phyloP scores from a whole-genome alignment of 64 coral and sea anemone genomes.

The Pocillopora verrucosa region DNA sequence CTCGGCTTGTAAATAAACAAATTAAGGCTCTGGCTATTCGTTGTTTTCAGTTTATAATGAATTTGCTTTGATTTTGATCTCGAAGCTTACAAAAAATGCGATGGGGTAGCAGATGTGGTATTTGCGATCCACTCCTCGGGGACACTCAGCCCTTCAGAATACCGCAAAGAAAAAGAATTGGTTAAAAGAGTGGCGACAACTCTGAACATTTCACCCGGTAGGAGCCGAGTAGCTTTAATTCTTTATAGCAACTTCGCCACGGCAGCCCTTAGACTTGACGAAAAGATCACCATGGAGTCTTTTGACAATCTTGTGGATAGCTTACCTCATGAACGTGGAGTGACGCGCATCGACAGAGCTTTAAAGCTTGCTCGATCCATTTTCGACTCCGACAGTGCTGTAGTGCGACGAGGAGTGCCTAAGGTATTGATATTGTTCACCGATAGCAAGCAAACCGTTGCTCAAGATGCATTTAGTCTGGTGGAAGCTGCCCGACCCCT shows the following conservation, averaged over 20 bases:
- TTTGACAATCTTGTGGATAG: conserved; percentile 69
- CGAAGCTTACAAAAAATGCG: conserved; percentile 10
- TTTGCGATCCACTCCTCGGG: conserved; percentile 76
- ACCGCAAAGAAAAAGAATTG: conserved; percentile 73
- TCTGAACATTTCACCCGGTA: conserved; percentile 39
- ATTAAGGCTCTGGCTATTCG: not conserved
- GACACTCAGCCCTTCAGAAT: conserved; percentile 56
- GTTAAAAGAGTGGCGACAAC: conserved; percentile 60
- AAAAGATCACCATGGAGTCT: conserved; percentile 21
- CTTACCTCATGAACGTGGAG: conserved; percentile 30
- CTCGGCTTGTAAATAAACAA: not conserved
- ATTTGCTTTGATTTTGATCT: not conserved
- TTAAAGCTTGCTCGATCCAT: conserved; percentile 58
- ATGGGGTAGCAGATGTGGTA: conserved; percentile 56
- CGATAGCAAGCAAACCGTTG: conserved; percentile 62
- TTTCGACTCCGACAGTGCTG: conserved; percentile 39
- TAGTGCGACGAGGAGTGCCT: conserved; percentile 35
- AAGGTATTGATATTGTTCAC: conserved; percentile 79
- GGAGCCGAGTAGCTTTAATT: conserved; percentile 57
- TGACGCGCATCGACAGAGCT: conserved; percentile 88
- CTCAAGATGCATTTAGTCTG: conserved; percentile 42
- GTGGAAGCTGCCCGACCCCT: conserved; percentile 62
- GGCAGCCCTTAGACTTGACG: conserved; percentile 45
- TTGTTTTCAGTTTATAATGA: not conserved
- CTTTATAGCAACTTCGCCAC: conserved; percentile 74